Conservation (phyloP, 2,113 vertebrate genomes). For the Platycercus adscitus region DNA sequence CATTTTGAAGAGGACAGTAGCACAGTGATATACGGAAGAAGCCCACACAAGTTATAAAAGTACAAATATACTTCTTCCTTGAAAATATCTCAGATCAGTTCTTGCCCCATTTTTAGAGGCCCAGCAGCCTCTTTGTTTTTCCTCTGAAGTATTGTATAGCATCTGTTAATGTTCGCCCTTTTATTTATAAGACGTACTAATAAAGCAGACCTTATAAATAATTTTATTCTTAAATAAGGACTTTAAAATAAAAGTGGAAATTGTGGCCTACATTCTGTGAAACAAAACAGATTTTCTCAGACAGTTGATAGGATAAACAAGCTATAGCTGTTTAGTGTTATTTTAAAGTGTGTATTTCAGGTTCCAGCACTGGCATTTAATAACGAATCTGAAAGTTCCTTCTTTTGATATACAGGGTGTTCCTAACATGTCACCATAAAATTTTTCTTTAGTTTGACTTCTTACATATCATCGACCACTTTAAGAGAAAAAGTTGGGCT, state of each 20-base stretch:
- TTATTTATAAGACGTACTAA: neutral
- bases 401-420: neutral
- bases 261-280: neutral
- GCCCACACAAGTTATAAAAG: neutral
- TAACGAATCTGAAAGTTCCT: neutral
- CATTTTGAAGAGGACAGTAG: neutral
- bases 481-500: neutral
- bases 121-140: neutral
- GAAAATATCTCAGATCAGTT: neutral
- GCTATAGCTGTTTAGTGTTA: neutral
- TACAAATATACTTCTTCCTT: neutral
- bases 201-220: neutral
- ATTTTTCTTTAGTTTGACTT: neutral
- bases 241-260: neutral
- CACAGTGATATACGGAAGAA: neutral
- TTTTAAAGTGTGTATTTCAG: neutral
- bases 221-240: neutral
- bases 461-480: neutral
- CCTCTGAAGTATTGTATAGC: neutral
- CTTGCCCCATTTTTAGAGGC: neutral
- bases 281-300: neutral
- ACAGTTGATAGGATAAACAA: neutral
- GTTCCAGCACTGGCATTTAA: neutral
- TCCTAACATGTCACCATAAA: neutral
- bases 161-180: slow-evolving; percentile 3